Conservation (phyloP, 1,140 invertebrate genomes). For the Rhagoletis zephyria region DNA sequence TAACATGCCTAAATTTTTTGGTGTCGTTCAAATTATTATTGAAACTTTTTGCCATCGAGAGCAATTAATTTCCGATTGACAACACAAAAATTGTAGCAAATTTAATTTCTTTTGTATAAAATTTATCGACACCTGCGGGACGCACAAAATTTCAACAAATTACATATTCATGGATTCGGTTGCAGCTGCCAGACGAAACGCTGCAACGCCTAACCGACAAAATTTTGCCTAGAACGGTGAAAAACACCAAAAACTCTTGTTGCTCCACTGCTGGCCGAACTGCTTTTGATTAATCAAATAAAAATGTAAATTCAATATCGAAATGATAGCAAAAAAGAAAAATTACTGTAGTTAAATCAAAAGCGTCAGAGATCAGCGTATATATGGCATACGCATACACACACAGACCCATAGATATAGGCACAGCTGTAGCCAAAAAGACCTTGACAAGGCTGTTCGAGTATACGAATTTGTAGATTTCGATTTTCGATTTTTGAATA, state of each 20-base stretch:
- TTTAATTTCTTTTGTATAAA: neutral
- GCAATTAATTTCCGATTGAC: conserved; percentile 43
- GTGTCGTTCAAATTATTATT: neutral
- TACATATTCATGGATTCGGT: no score
- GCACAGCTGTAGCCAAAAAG: conserved; percentile 1
- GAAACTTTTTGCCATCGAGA: neutral
- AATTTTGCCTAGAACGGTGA: neutral
- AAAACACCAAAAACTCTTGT: neutral
- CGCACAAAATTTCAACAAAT: neutral
- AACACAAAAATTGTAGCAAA: conserved; percentile 5
- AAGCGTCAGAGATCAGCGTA: conserved; percentile 35
- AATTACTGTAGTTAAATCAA: conserved; percentile 22
- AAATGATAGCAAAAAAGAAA: conserved; percentile 6
- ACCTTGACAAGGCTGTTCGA: conserved; percentile 39
- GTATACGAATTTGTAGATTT: neutral
- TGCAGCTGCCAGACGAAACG: conserved; percentile 30
- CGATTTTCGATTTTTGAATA: conserved; percentile 4
- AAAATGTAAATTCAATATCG: conserved; percentile 24
- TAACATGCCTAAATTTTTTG: neutral
- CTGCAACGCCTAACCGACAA: neutral
- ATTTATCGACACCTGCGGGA: conserved; percentile 18
- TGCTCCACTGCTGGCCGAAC: neutral
- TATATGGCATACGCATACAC: neutral
- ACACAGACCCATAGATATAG: neutral
- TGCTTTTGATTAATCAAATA: conserved; percentile 44